Conservation (phyloP, 2,797 vertebrate species). For the Enteromius viviparus region DNA sequence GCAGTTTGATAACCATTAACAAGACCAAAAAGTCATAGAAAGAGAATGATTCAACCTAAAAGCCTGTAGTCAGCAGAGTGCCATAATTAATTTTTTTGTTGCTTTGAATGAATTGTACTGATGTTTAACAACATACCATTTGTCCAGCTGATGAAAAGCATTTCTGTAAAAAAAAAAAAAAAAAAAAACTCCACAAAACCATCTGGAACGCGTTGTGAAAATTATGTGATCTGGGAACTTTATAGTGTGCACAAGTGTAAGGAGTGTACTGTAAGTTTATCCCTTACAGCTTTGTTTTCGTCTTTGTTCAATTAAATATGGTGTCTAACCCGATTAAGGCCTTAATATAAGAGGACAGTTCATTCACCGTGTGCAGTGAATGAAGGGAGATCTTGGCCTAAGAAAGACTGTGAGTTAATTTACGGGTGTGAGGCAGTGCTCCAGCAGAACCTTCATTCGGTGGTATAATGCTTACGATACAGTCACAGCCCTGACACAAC, state of each 20-base stretch:
- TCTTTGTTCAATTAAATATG: background rate
- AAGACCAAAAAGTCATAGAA: background rate
- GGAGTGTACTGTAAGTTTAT: background rate
- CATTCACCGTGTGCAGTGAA: slow-evolving; percentile 3
- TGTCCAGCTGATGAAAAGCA: too few relatives aligned
- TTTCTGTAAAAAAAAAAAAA: too few relatives aligned
- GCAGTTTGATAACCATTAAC: background rate
- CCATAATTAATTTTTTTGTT: too few relatives aligned
- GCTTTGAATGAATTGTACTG: background rate
- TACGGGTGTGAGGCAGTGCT: slow-evolving; percentile 51
- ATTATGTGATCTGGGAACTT: background rate
- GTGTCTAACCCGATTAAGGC: background rate
- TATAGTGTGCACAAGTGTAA: background rate
- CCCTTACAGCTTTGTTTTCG: background rate
- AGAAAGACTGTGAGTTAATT: slow-evolving; percentile 49
- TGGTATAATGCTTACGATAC: slow-evolving; percentile 39
- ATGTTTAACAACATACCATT: background rate
- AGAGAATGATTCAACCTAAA: too few relatives aligned
- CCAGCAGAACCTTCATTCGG: slow-evolving; percentile 45
- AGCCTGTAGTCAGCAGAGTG: too few relatives aligned
- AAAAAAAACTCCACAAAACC: too few relatives aligned
- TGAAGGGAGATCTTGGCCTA: slow-evolving; percentile 11
- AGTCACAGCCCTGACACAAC: slow-evolving; percentile 41
- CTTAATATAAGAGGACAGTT: background rate
- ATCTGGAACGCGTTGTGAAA: background rate